Base-by-base conservation (phyloP, 2,888 invertebrate species). In the Tenthredo mesomela region DNA sequence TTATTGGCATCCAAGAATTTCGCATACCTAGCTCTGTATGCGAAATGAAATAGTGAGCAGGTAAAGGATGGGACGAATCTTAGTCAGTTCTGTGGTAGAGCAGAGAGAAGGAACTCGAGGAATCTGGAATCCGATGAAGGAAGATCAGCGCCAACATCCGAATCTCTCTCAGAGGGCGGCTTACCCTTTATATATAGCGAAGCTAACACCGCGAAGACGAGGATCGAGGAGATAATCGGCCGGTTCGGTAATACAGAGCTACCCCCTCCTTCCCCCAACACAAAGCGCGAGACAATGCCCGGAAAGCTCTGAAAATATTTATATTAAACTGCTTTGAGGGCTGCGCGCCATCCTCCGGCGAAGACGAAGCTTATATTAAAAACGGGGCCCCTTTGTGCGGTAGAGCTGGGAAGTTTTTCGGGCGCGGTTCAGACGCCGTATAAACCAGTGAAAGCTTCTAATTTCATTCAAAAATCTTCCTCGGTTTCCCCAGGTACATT, bases 111-210 rank as follows among this genome's bases (percentile, higher is more conserved):
- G 89, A 89, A 91, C 89, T 90, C 88, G 86, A 87, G 91, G 92
- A 91, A 92, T 92, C 90, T 90, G 91, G 91, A 91, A 91, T 91
- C 91, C 92, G 88, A 85, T 88, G 89, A 87, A 88, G 89, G 61
- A 80, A 87, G 90, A 91, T 91, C 91, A 87, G 90, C 88, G 87
- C 21, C 61, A 89, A 87, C 88, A 89, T 89, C 90, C 88, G 89
- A 90, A 90, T 88, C 89, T 90, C 87, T 83, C 58, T 47, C 82
- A 86, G 86, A 85, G 85, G 82, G 84, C 67, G 67, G 61, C 61
- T 25, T 61, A 61, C 25, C 25, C 21, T 29, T 61, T 61, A 61
- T 61, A 61, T 25, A 61, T 25, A 29, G 67, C 29, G 67, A 67
- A 43, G 73, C 25, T 18, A 43, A 40, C 40, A 73, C 43, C 21